Evolutionary conservation across 2,797 vertebrate species (phyloP).

Genomic region (Pterois miles): DNA sequence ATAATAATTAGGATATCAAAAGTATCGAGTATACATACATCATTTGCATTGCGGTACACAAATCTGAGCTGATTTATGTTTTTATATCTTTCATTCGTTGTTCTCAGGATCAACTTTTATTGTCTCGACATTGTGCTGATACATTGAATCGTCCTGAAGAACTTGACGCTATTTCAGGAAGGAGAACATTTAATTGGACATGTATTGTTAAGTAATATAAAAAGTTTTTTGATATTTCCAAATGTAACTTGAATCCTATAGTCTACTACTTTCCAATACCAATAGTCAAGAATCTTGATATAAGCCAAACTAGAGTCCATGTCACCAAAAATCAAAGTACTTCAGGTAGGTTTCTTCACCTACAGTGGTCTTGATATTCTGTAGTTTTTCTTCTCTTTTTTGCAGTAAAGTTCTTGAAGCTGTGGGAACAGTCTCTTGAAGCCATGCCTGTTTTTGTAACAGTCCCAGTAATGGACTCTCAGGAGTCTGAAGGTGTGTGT

Average conservation of each 20-base stretch:
- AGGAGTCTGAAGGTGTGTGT: constrained; percentile 70
- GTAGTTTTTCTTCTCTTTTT: constrained; percentile 78
- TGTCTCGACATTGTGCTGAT: constrained; percentile 83
- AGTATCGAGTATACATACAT: constrained; percentile 86
- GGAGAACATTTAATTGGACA: constrained; percentile 84
- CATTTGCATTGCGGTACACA: constrained; percentile 84
- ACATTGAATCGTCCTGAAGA: constrained; percentile 81
- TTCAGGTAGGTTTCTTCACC: constrained; percentile 71
- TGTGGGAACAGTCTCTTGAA: constrained; percentile 88
- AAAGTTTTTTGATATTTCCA: constrained; percentile 81
- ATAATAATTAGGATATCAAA: constrained; percentile 86
- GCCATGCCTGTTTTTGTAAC: constrained; percentile 88
- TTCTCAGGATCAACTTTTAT: constrained; percentile 79
- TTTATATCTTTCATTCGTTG: constrained; percentile 78
- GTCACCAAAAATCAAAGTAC: constrained; percentile 78
- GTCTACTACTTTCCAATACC: constrained; percentile 84
- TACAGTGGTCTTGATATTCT: constrained; percentile 70
- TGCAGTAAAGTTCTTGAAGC: constrained; percentile 85
- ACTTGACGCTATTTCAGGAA: constrained; percentile 78
- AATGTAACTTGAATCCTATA: constrained; percentile 85
- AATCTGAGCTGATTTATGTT: constrained; percentile 82
- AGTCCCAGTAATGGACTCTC: constrained; percentile 85
- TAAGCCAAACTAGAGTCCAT: constrained; percentile 82
- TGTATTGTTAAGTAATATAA: constrained; percentile 83
- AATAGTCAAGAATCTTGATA: constrained; percentile 83